These are phyloP conservation scores for Lasioglossum marginatum DNA, from an alignment of 2,888 invertebrate species.

Conservation along the genomic window DNA sequence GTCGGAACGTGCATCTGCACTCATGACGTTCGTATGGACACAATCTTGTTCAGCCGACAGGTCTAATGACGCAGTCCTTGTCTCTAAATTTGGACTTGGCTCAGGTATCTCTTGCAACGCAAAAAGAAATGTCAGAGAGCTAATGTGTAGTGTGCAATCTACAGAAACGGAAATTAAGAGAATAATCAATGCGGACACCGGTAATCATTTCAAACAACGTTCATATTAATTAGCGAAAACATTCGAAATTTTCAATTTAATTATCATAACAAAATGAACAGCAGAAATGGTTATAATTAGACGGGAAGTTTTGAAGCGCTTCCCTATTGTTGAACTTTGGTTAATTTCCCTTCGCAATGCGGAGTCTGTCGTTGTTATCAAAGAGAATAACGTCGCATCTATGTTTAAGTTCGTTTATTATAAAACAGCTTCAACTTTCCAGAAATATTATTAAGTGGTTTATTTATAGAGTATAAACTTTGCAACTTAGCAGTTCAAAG, in stretches of 20 bases:
- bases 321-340: neutral
- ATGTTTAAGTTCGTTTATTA: neutral
- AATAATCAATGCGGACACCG: neutral
- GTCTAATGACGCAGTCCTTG: conserved; percentile 13
- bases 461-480: neutral
- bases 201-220: neutral
- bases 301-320: neutral
- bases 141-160: neutral
- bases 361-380: neutral
- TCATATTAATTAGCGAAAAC: neutral
- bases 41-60: conserved; percentile 11
- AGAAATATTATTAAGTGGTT: neutral
- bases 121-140: conserved; percentile 15
- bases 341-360: neutral
- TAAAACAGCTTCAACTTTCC: neutral
- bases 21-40: conserved; percentile 13
- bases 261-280: neutral
- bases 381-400: neutral
- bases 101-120: neutral
- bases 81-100: conserved; percentile 23
- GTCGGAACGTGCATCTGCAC: conserved; percentile 1
- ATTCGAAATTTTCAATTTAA: neutral
- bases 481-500: too few species aligned
- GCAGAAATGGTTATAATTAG: neutral
- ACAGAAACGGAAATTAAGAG: neutral